A percentile compares a stretch with the other conserved stretches of the same genome.
Evolutionary conservation across 1,140 invertebrate species (phyloP).

Genomic region (Sycophila sp.): DNA sequence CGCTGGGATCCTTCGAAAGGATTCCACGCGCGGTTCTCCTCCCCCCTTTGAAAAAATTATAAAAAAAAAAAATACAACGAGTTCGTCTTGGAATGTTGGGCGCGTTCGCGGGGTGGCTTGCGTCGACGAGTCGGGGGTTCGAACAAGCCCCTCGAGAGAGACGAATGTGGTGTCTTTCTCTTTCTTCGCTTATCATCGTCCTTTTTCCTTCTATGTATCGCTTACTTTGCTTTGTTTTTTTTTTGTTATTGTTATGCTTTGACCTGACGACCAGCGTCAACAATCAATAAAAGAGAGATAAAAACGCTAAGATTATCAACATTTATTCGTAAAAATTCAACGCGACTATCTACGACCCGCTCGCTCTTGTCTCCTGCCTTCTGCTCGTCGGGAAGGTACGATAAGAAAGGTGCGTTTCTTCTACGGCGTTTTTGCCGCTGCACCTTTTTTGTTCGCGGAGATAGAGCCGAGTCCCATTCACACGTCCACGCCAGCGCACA

Average conservation of each 20-base stretch:
- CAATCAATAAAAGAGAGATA: conserved; percentile 46
- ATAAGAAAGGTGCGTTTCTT: too few species aligned
- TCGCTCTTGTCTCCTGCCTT: conserved; percentile 4
- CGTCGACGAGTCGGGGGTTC: too few species aligned
- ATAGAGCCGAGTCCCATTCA: conserved; percentile 18
- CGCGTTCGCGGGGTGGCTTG: background rate
- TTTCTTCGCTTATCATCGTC: too few species aligned
- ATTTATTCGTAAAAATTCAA: conserved; percentile 24
- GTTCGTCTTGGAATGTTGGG: conserved; percentile 30
- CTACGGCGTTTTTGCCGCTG: conserved; percentile 3
- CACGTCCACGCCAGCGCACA: background rate
- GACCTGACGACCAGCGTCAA: conserved; percentile 64
- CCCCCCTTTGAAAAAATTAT: too few species aligned
- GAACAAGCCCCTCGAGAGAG: conserved; percentile 47
- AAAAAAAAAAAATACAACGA: too few species aligned
- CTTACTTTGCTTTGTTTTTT: conserved; percentile 2
- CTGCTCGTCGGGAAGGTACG: too few species aligned
- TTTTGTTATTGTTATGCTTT: conserved; percentile 7
- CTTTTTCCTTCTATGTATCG: too few species aligned
- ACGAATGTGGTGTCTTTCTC: too few species aligned
- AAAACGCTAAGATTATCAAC: conserved; percentile 37
- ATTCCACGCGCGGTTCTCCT: too few species aligned
- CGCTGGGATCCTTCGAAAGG: too few species aligned
- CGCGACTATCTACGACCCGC: conserved; percentile 29
- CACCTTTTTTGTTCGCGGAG: background rate